Evolutionary conservation across 2,888 invertebrate genomes (phyloP), one percentile per base, ranked within the genome.

Genomic region (Lymantria monacha): DNA sequence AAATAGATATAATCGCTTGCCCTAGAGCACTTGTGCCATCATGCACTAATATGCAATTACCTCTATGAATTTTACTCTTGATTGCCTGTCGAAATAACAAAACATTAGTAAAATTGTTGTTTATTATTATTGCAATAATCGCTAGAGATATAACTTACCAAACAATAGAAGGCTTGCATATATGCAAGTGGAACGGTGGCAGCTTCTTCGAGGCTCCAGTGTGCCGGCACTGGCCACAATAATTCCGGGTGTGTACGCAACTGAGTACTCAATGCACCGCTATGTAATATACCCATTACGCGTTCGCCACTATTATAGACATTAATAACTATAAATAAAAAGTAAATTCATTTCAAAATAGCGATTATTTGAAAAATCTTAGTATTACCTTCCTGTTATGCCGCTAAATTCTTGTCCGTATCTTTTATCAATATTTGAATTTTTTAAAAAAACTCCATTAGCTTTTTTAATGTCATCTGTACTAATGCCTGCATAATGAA

Each of bases 201-300:
- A n/a, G n/a, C n/a, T n/a, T n/a, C n/a, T n/a, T n/a, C n/a, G n/a
- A n/a, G n/a, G n/a, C n/a, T n/a, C n/a, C n/a, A n/a, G n/a, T n/a
- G n/a, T n/a, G n/a, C n/a, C n/a, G n/a, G n/a, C n/a, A n/a, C n/a
- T n/a, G n/a, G n/a, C 96, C 96, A 96, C 38, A 83, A 61, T 51
- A 93, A 76, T 42, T 87, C 74, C 0, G 81, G 77, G 56, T 91
- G 87, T 7, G 91, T 92, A 42, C 81, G 81, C 8, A 95, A 90
- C 38, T 87, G 74, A 7, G 92, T 92, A 2, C 94, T 91, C 15
- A 94, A 75, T 8, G 94, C 92, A 31, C 93, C 85, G 11, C 63
- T 55, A 0, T 72, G 65, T 0, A 93, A 85, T 49, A 95, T 68
- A 7, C 96, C 95, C 95, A 95, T 95, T 2, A 94, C 87, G 5